Evolutionary conservation across 37 sponge, comb jelly and placozoan species (phyloP).

Genomic region (Bolinopsis microptera): DNA sequence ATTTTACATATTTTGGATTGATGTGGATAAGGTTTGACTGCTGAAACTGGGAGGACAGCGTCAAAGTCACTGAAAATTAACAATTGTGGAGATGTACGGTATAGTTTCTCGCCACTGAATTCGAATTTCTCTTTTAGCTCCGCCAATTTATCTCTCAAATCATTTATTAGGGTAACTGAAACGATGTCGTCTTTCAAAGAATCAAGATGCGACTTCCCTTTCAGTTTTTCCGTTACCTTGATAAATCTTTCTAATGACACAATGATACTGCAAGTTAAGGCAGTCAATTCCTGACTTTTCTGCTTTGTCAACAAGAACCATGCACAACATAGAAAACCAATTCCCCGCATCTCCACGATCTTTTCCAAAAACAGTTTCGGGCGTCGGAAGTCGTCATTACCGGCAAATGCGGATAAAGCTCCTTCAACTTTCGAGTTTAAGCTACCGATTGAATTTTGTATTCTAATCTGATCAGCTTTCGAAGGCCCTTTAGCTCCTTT

Average conservation of each 20-base stretch:
- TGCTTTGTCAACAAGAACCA: conserved; percentile 17
- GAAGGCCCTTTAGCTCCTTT: conserved; percentile 54
- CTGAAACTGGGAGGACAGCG: not conserved
- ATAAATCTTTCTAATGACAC: conserved; percentile 45
- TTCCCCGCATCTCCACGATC: not conserved
- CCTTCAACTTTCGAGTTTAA: conserved; percentile 8
- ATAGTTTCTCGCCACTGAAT: not conserved
- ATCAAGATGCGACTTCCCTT: conserved; percentile 46
- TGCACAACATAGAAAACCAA: conserved; percentile 59
- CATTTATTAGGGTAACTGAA: not conserved
- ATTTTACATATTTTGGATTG: conserved; percentile 16
- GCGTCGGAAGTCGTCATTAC: not conserved
- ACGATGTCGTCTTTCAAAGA: conserved; percentile 37
- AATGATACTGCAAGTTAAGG: conserved; percentile 26
- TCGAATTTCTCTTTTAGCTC: conserved; percentile 36
- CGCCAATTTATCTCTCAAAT: not conserved
- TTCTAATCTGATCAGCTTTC: conserved; percentile 17
- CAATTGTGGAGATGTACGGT: not conserved
- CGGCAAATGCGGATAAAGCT: not conserved
- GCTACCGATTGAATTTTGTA: conserved; percentile 44
- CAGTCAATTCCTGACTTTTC: too few species aligned
- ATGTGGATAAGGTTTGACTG: conserved; percentile 49
- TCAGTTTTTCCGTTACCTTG: not conserved
- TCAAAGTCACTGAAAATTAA: conserved; percentile 38
- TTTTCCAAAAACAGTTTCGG: not conserved